Base-by-base conservation (phyloP, 2,888 invertebrate genomes). In the Cepaea hortensis region DNA sequence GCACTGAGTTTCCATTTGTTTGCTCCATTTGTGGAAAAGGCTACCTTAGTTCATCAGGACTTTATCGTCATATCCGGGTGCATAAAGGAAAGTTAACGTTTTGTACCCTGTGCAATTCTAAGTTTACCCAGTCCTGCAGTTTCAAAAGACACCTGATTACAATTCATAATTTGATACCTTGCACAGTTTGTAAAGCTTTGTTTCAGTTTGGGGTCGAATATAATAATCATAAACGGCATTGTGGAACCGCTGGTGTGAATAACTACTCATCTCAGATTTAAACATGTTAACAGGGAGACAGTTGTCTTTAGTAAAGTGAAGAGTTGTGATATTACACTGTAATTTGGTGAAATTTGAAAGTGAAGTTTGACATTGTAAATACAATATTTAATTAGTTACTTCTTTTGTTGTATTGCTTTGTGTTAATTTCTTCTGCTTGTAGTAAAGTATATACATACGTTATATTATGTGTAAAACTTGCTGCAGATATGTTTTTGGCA, bases 11-110 rank as follows among this genome's bases (percentile, higher is more conserved):
- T 11, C 85, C 85, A 20, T 88, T 81, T 85, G 83, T 81, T 4
- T 88, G 88, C 75, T 62, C 62, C n/a, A 82, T 85, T 65, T 88
- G 88, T 65, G 87, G 87, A 4, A 88, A 87, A 79, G 84, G 79
- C 61, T 88, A 87, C 55, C 85, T 83, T 46, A 77, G 80, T 70
- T 68, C 80, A 61, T 72, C 50, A 15, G 84, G 84, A 20, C 75
- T 84, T 35, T 61, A 65, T 48, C 77, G 62, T 7, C 84, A 84
- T n/a, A 75, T 75, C 13, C n/a, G 61, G n/a, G 84, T 61, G 9
- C 84, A 84, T 23, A 65, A 50, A 48, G 84, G 84, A 62, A 62
- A 75, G 48, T 15, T 61, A 20, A 75, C 75, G 35, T 75, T 77
- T 48, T 84, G 84, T 65, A 61, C 62, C 13, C 65, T 84, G 20